Base-by-base conservation (phyloP, 2,113 vertebrate genomes). In the Petrocephalus zakoni region DNA sequence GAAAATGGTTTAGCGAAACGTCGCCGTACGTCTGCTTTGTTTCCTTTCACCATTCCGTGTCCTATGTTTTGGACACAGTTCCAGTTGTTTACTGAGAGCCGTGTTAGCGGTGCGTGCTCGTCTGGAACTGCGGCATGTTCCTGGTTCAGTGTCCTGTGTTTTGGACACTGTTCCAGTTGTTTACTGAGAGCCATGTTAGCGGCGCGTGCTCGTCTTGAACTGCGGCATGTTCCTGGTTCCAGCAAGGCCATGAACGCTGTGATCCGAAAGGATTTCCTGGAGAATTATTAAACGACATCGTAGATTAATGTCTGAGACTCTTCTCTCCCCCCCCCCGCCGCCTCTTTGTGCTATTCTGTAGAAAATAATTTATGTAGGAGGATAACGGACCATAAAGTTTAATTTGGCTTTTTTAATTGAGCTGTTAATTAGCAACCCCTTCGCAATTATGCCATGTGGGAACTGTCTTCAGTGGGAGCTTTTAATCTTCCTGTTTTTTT, bases 401-500 rank as follows among this genome's bases (percentile, higher is more conserved):
- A 95, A 96, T 96, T 96, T 95, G 95, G 94, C 92, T 95, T 95
- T 95, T 96, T 96, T 94, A 96, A 96, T 96, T 96, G 95, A 96
- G 96, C 95, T 96, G 96, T 95, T 96, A 95, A 96, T 96, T 95
- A 95, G 94, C 90, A 93, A 92, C 85, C 93, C 93, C 91, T 94
- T 92, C 88, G 91, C 94, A 88, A 86, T 64, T 93, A 90, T 93
- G 53, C 37, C 25, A 11, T n/a, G 85, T 55, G 75, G n/a, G 84
- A 85, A 75, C 47, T 93, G 94, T 94, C 93, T 94, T 92, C 91
- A 89, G 89, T 89, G 92, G 93, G 91, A 89, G 94, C 90, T 90
- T 93, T 93, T 89, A 92, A 93, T 93, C 92, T 91, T 91, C 92
- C 61, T 42, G 25, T 52, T 93, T 92, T 93, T 90, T 90, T 93